phyloP scores from a whole-genome alignment of 2,888 invertebrate genomes.

The Tholera decimalis region DNA sequence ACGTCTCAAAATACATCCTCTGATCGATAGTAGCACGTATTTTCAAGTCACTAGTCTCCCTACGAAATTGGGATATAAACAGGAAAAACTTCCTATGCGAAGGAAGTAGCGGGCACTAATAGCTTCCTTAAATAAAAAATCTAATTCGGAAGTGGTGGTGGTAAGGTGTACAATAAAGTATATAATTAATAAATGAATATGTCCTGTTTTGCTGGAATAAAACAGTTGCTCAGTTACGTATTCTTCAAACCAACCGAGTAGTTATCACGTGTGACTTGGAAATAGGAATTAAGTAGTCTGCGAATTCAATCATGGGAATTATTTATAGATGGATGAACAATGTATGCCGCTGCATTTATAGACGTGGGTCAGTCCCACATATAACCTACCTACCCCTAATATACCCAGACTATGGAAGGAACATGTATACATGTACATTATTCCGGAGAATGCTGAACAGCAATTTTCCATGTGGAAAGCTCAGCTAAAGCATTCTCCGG shows the following conservation, averaged over 20 bases:
- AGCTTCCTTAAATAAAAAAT: not conserved
- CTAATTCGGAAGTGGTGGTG: not conserved
- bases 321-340: slow-evolving; percentile 43
- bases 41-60: slow-evolving; percentile 32
- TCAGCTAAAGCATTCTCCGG: too few relatives aligned
- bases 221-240: not conserved
- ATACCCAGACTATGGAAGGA: slow-evolving; percentile 2
- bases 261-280: slow-evolving; percentile 10
- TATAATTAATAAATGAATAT: too few relatives aligned
- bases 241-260: slow-evolving; percentile 9
- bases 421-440: too few relatives aligned
- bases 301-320: slow-evolving; percentile 43
- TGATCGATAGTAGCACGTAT: slow-evolving; percentile 34
- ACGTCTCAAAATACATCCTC: slow-evolving; percentile 18
- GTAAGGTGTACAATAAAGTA: too few relatives aligned
- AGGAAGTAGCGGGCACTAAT: too few relatives aligned
- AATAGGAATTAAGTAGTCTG: slow-evolving; percentile 42
- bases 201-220: not conserved
- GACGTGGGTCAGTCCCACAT: slow-evolving; percentile 5
- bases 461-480: too few relatives aligned
- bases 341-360: slow-evolving; percentile 24
- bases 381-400: slow-evolving; percentile 6
- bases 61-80: too few relatives aligned
- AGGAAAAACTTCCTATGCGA: too few relatives aligned
- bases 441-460: too few relatives aligned